Percentiles rank a stretch among this genome's conserved stretches.
These are phyloP conservation scores for Clytia hemisphaerica DNA, from an alignment of 30 jellyfish, hydroid and myxozoan species.

Conservation along the genomic window DNA sequence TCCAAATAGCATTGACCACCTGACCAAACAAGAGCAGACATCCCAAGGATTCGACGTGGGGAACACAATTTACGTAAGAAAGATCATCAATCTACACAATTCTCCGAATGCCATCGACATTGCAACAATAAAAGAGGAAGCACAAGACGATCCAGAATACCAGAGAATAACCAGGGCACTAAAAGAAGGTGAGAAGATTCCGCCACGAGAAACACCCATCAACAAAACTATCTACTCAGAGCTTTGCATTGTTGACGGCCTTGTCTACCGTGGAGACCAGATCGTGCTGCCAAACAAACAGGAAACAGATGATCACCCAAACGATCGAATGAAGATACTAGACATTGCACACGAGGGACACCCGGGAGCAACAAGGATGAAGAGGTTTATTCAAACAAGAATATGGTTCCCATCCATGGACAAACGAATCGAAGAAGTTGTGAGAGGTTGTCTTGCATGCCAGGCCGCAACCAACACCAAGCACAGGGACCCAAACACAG, in stretches of 20 bases:
- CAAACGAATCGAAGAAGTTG: background rate
- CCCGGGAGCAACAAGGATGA: constrained; percentile 21
- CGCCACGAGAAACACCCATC: background rate
- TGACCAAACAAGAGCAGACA: too few species aligned
- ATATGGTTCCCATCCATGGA: constrained; percentile 17
- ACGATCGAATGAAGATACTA: constrained; percentile 8
- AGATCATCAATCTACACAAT: constrained; percentile 11
- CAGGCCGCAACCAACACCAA: constrained; percentile 16
- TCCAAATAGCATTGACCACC: constrained; percentile 3
- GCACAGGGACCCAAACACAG: constrained; percentile 25
- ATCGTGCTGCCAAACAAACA: background rate
- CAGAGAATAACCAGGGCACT: background rate
- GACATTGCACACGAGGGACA: constrained; percentile 24
- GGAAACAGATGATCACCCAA: constrained; percentile 7
- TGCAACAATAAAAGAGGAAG: background rate
- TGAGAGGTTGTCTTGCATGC: constrained; percentile 20
- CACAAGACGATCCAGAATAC: constrained; percentile 13
- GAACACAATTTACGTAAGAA: constrained; percentile 6
- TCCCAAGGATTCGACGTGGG: constrained; percentile 26
- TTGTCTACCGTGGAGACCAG: background rate
- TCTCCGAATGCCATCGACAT: background rate
- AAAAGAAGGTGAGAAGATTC: background rate
- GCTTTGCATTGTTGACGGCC: background rate
- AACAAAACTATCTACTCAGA: background rate
- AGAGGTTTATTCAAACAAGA: constrained; percentile 7